Base-by-base conservation (phyloP, 30 jellyfish, hydroid and myxozoan species). In the Cassiopea xamachana region DNA sequence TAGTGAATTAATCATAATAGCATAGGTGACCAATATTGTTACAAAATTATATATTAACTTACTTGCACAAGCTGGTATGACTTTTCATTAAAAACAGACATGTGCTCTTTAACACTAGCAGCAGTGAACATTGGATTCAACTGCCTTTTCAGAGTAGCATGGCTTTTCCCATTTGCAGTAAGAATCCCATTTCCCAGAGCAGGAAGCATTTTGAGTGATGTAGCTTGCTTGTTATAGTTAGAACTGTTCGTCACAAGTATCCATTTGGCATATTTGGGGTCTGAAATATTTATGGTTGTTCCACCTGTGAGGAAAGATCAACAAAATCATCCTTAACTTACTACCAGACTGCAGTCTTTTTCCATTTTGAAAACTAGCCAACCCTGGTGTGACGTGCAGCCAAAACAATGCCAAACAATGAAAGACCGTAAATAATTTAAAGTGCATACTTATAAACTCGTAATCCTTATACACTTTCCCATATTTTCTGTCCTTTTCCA, bases 171-270 rank as follows among this genome's bases (percentile, higher is more conserved):
- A 69, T 80, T 77, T 0, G 80, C 68, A 1, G 95, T 77, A 15
- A 88, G 72, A 17, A 88, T 61, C 2, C 95, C 90, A 17, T 49
- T 78, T 14, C 95, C 95, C 68, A 88, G 46, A 2, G 81, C 89
- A 1, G 95, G 95, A n/a, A 88, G 86, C 10, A 88, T 27, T 47
- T 60, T 51, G 43, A 19, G 71, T 19, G 71, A 39, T 12, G 27
- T 1, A 48, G 49, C 89, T 6, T 44, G 71, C n/a, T 90, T 19
- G 2, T 9, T 46, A 50, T 77, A 88, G 46, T 60, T 77, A 19
- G 61, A 1, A 64, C 90, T 78, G 81, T 88, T 88, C 27, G 95
- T 77, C 69, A 88, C 95, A 45, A 88, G 86, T 12, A 88, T 19
- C 45, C 67, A 75, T 73, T 88, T 78, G 13, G 90, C 95, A 88